A percentile compares a stretch with the other conserved stretches of the same genome.
Evolutionary conservation across 2,113 vertebrate genomes (phyloP).

Genomic region (Origma solitaria): DNA sequence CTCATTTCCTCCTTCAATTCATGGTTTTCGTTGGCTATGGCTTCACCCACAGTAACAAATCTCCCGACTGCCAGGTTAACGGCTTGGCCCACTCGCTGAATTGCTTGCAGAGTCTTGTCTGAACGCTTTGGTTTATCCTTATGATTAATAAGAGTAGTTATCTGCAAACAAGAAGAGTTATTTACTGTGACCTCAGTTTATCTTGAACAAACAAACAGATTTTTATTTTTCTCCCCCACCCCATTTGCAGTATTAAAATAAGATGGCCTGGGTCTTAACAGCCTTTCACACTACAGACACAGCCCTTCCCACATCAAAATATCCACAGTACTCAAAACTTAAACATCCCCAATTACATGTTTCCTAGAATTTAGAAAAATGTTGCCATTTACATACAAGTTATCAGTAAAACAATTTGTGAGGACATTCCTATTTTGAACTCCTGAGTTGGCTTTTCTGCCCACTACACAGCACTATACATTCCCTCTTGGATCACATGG

Average conservation of each 20-base stretch:
- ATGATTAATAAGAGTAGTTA: conserved; percentile 97
- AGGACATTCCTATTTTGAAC: neutral
- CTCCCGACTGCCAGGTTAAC: conserved; percentile 92
- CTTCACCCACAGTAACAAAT: conserved; percentile 94
- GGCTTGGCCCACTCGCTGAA: conserved; percentile 92
- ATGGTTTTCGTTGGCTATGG: conserved; percentile 91
- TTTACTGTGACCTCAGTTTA: neutral
- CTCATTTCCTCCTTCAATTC: conserved; percentile 96
- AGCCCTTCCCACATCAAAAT: neutral
- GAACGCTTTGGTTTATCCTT: conserved; percentile 97
- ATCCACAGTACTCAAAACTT: neutral
- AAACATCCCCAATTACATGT: neutral
- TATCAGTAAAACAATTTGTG: neutral
- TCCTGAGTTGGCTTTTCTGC: neutral
- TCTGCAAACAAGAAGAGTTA: conserved; percentile 75
- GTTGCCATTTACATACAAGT: neutral
- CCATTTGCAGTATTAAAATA: neutral
- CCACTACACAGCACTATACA: rapidly evolving
- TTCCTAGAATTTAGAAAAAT: neutral
- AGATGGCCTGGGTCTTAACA: neutral
- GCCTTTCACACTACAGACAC: neutral
- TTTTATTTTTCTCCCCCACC: neutral
- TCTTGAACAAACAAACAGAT: neutral
- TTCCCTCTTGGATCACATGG: neutral
- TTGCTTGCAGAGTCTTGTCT: conserved; percentile 89